Evolutionary conservation across 2,888 invertebrate species (phyloP).

Genomic region (Sminthurinus aureus): DNA sequence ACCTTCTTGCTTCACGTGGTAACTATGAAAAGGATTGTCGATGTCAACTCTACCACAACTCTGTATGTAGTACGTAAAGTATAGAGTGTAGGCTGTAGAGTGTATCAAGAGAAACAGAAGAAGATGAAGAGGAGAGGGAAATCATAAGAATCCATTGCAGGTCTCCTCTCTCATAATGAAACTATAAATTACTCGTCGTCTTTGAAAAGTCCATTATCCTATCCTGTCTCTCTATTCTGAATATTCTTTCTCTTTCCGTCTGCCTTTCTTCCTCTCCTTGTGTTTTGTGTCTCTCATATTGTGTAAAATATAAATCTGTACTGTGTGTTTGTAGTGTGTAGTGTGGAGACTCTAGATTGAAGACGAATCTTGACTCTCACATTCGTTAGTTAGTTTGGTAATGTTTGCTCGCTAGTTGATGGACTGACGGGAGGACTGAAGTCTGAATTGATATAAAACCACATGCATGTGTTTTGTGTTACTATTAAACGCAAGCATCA

Average conservation of each 20-base stretch:
- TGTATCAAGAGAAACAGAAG: neutral
- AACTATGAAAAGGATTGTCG: constrained; percentile 6
- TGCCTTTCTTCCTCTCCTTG: neutral
- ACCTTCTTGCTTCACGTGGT: neutral
- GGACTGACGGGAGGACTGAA: constrained; percentile 12
- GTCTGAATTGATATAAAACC: constrained; percentile 6
- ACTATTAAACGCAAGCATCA: neutral
- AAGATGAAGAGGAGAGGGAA: no score
- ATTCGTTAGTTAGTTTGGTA: neutral
- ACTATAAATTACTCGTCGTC: constrained; percentile 41
- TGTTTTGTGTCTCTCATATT: neutral
- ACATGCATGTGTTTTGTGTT: neutral
- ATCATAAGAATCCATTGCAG: neutral
- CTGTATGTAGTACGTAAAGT: neutral
- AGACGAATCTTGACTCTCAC: neutral
- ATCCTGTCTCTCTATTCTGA: constrained; percentile 22
- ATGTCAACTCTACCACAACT: constrained; percentile 5
- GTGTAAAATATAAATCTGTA: no score
- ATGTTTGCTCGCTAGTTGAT: neutral
- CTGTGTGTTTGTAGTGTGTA: no score
- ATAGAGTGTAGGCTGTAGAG: neutral
- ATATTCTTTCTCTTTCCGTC: constrained; percentile 18
- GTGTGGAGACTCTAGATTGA: no score
- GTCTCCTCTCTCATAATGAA: constrained; percentile 30
- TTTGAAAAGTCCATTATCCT: constrained; percentile 32